These are phyloP conservation scores for Toxonevra muliebris DNA, from an alignment of 2,888 invertebrate species.

Conservation along the genomic window DNA sequence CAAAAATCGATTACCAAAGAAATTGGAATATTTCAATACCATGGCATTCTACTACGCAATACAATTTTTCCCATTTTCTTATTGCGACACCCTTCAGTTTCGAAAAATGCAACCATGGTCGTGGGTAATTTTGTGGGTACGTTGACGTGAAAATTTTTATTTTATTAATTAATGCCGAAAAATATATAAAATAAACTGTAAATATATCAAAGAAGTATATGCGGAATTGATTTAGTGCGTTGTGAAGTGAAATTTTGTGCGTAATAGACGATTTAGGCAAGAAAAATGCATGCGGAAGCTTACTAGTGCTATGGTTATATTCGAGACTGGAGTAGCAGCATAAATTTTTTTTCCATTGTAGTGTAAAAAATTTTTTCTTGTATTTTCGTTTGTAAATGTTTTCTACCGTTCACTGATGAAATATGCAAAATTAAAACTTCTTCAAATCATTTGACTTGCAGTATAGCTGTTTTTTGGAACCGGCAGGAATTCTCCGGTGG, in stretches of 20 bases:
- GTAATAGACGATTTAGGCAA: not conserved
- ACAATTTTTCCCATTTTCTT: too few species aligned
- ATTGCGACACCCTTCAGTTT: too few species aligned
- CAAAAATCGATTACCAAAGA: too few species aligned
- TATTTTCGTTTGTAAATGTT: not conserved
- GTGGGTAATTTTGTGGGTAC: slow-evolving; percentile 21
- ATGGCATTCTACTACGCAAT: too few species aligned
- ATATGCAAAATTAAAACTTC: not conserved
- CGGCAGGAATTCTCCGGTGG: not conserved
- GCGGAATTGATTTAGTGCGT: not conserved
- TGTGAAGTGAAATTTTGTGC: not conserved
- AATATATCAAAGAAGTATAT: slow-evolving; percentile 41
- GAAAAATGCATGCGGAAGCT: not conserved
- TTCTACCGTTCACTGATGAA: not conserved
- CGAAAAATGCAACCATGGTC: too few species aligned
- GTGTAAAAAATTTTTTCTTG: slow-evolving; percentile 6
- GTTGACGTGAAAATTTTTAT: slow-evolving; percentile 50
- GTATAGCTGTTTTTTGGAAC: too few species aligned
- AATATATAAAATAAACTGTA: slow-evolving; percentile 45
- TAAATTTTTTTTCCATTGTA: not conserved
- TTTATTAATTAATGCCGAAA: slow-evolving; percentile 42
- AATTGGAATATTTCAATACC: too few species aligned
- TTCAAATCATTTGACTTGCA: too few species aligned
- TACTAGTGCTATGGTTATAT: not conserved
- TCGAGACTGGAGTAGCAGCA: slow-evolving; percentile 12